phyloP scores from a whole-genome alignment of 1,140 invertebrate species.

The Scaptomyza montana region DNA sequence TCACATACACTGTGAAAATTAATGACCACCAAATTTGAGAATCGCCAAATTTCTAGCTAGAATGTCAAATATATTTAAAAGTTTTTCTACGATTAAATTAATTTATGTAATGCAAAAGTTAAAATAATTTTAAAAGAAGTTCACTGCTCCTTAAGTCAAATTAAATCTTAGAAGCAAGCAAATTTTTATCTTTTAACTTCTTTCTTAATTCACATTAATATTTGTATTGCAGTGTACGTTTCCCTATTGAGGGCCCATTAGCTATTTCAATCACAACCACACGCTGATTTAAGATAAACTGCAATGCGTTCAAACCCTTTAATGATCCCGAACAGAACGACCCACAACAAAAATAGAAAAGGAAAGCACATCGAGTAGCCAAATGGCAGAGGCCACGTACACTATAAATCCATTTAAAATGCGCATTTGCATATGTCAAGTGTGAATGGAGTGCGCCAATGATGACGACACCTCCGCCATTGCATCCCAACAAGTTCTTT shows the following conservation, averaged over 20 bases:
- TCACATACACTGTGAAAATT: neutral
- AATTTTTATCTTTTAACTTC: too few relatives aligned
- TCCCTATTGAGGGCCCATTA: neutral
- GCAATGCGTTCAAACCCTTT: slow-evolving; percentile 8
- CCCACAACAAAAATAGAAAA: slow-evolving; percentile 17
- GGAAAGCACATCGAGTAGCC: slow-evolving; percentile 26
- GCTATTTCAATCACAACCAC: slow-evolving; percentile 3
- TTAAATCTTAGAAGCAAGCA: too few relatives aligned
- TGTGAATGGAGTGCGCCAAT: slow-evolving; percentile 28
- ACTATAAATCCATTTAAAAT: slow-evolving; percentile 46
- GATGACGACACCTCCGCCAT: slow-evolving; percentile 18
- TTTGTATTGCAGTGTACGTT: too few relatives aligned
- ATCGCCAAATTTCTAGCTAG: too few relatives aligned
- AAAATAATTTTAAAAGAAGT: too few relatives aligned
- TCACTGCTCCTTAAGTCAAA: too few relatives aligned
- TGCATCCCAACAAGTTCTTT: neutral
- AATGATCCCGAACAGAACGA: slow-evolving; percentile 14
- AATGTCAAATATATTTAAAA: too few relatives aligned
- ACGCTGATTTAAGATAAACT: slow-evolving; percentile 13
- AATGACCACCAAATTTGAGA: neutral
- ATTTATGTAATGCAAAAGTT: too few relatives aligned
- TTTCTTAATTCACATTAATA: too few relatives aligned
- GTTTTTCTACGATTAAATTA: too few relatives aligned
- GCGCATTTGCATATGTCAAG: slow-evolving; percentile 60
- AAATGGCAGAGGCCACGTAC: slow-evolving; percentile 44